A percentile compares a stretch with the other conserved stretches of the same genome.
phyloP scores from a whole-genome alignment of 2,888 invertebrate genomes.

The Chymomyza caudatula region DNA sequence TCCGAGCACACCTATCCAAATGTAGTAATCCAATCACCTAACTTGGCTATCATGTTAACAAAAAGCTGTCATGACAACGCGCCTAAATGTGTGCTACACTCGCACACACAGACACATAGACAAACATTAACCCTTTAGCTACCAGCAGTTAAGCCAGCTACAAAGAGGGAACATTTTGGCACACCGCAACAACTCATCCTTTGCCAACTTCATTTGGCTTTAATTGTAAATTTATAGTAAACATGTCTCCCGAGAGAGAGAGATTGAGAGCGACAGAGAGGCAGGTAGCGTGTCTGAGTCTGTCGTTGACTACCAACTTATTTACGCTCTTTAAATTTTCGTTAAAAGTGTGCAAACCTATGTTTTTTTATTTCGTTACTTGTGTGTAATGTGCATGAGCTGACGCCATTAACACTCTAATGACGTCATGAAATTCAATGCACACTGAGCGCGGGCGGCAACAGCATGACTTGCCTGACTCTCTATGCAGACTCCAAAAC shows the following conservation, averaged over 20 bases:
- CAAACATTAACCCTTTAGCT: neutral
- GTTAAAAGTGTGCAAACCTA: neutral
- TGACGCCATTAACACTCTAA: neutral
- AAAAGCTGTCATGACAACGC: neutral
- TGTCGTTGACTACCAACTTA: neutral
- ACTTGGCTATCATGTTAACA: neutral
- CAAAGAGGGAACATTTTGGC: neutral
- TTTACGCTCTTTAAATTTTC: neutral
- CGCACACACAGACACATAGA: neutral
- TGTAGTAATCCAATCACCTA: neutral
- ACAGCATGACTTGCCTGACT: neutral
- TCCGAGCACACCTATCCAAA: neutral
- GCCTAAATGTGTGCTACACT: neutral
- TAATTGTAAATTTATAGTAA: neutral
- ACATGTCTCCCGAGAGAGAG: neutral
- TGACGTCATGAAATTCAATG: neutral
- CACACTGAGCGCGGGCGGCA: neutral
- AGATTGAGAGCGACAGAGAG: too few relatives aligned
- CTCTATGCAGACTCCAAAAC: neutral
- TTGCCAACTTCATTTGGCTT: neutral
- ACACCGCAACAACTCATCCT: neutral
- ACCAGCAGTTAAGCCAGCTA: neutral
- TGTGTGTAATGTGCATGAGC: too few relatives aligned
- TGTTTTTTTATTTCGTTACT: neutral
- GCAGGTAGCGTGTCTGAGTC: neutral